A percentile compares a stretch with the other conserved stretches of the same genome.
phyloP scores from a whole-genome alignment of 1,140 invertebrate genomes.

The Orussus abietinus region DNA sequence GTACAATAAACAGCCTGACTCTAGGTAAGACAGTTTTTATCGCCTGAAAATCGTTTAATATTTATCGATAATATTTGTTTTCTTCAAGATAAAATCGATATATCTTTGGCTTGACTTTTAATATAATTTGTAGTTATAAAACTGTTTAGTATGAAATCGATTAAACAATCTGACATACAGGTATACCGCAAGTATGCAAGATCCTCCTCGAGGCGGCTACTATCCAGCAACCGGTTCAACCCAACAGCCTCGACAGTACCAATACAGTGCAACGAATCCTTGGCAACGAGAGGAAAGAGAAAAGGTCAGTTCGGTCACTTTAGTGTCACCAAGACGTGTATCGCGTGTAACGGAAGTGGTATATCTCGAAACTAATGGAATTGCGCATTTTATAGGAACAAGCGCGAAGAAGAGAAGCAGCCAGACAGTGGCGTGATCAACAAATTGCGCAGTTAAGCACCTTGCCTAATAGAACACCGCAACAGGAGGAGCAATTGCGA shows the following conservation, averaged over 20 bases:
- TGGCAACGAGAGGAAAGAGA: conserved; percentile 88
- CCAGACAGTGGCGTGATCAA: conserved; percentile 73
- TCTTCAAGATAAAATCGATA: no score
- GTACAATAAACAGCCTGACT: conserved; percentile 53
- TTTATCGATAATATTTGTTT: conserved; percentile 8
- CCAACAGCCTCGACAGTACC: conserved; percentile 50
- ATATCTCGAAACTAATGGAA: no score
- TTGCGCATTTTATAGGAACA: conserved; percentile 54
- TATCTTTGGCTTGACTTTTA: neutral
- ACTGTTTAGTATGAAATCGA: conserved; percentile 5
- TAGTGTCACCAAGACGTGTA: no score
- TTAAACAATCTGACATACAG: no score
- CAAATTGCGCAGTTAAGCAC: conserved; percentile 74
- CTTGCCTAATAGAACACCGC: conserved; percentile 64
- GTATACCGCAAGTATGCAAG: conserved; percentile 67
- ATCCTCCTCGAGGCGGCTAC: conserved; percentile 72
- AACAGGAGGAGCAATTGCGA: conserved; percentile 83
- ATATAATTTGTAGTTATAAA: neutral
- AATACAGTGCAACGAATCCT: conserved; percentile 65
- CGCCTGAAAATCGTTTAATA: conserved; percentile 10
- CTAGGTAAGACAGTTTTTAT: conserved; percentile 27
- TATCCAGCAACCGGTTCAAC: conserved; percentile 54
- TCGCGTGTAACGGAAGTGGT: no score
- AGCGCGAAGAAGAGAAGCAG: conserved; percentile 66
- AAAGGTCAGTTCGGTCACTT: conserved; percentile 61